A percentile compares a stretch with the other conserved stretches of the same genome.
Conservation (phyloP, 2,888 invertebrate species). For the Acanthoscelides obtectus region DNA sequence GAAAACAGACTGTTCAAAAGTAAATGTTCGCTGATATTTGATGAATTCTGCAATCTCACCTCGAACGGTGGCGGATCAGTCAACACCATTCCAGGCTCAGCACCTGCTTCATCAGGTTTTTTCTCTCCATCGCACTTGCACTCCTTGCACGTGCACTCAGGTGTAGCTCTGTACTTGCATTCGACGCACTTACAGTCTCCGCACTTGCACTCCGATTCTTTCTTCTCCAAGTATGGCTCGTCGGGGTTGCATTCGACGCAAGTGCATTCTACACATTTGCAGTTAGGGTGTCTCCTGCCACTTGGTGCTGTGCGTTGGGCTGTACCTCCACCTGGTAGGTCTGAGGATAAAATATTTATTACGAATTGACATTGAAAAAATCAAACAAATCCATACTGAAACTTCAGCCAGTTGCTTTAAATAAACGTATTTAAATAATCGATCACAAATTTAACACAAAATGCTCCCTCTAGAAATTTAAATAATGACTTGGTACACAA, state of each 20-base stretch:
- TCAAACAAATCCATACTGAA: too few relatives aligned
- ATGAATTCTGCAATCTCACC: too few relatives aligned
- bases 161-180: conserved; percentile 8
- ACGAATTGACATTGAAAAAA: too few relatives aligned
- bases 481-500: too few relatives aligned
- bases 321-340: too few relatives aligned
- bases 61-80: conserved; percentile 22
- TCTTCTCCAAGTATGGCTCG: not conserved
- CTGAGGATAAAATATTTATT: too few relatives aligned
- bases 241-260: conserved; percentile 10
- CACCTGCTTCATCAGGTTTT: not conserved
- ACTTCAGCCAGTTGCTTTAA: too few relatives aligned
- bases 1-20: too few relatives aligned
- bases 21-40: too few relatives aligned
- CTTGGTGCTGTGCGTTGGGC: not conserved
- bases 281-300: conserved; percentile 1
- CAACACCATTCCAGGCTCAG: not conserved
- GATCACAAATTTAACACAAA: too few relatives aligned
- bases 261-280: conserved; percentile 7
- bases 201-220: conserved; percentile 3
- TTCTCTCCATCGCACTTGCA: conserved; percentile 12
- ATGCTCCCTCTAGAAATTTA: too few relatives aligned
- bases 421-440: too few relatives aligned
- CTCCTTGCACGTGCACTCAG: conserved; percentile 17
- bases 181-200: conserved; percentile 15